phyloP scores from a whole-genome alignment of 2,888 invertebrate species.

The Deroplatys truncata region DNA sequence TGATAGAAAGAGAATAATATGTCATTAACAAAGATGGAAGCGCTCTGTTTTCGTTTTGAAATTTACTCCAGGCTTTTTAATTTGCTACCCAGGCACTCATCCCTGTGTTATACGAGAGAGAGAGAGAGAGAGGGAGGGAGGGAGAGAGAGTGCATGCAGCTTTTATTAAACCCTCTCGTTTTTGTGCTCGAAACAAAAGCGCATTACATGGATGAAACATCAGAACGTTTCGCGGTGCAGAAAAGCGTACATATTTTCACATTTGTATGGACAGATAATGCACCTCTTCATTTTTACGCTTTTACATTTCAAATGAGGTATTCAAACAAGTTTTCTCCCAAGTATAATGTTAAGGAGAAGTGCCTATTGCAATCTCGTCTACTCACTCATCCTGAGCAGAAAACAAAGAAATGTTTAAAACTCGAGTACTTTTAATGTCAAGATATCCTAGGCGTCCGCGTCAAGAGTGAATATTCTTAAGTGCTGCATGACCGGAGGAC shows the following conservation, averaged over 20 bases:
- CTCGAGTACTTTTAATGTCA: too few species aligned
- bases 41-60: background rate
- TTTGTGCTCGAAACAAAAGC: background rate
- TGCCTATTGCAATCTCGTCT: too few species aligned
- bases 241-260: background rate
- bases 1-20: background rate
- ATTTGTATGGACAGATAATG: background rate
- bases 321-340: background rate
- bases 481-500: too few species aligned
- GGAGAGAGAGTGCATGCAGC: background rate
- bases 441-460: too few species aligned
- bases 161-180: background rate
- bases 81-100: background rate
- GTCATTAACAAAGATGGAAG: background rate
- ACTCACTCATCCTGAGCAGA: too few species aligned
- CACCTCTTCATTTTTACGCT: background rate
- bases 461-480: too few species aligned
- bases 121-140: background rate
- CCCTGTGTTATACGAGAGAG: background rate
- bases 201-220: background rate
- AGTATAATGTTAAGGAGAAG: background rate
- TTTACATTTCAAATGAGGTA: background rate
- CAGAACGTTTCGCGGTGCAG: background rate
- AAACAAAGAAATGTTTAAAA: too few species aligned
- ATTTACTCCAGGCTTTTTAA: background rate